Evolutionary conservation across 1,140 invertebrate species (phyloP).

Genomic region (Aphelenchoides avenae): DNA sequence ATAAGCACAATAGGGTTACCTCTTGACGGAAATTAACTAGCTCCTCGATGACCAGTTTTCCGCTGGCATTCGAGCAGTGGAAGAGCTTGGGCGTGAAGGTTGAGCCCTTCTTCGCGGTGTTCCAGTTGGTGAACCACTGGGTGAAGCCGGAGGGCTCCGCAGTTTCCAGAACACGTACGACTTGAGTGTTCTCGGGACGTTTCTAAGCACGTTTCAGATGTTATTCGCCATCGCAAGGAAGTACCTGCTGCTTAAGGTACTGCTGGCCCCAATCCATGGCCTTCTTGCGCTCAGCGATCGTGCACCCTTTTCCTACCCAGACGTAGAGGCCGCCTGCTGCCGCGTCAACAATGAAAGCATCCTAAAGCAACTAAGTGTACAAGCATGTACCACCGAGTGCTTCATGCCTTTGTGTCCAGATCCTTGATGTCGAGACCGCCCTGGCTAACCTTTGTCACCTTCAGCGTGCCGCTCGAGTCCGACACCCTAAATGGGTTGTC

Average conservation of each 20-base stretch:
- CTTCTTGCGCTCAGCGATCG: conserved; percentile 72
- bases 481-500: too few species aligned
- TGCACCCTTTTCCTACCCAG: conserved; percentile 77
- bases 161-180: conserved; percentile 53
- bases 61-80: conserved; percentile 65
- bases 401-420: conserved; percentile 47
- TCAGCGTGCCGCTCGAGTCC: conserved; percentile 46
- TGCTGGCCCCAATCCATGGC: conserved; percentile 71
- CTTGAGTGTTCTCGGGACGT: conserved; percentile 43
- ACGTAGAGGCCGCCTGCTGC: conserved; percentile 75
- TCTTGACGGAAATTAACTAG: conserved; percentile 65
- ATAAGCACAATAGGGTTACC: conserved; percentile 12
- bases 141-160: conserved; percentile 50
- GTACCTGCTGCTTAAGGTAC: conserved; percentile 36
- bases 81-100: conserved; percentile 65
- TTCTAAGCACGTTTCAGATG: too few species aligned
- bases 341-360: conserved; percentile 79
- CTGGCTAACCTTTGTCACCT: conserved; percentile 41
- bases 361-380: conserved; percentile 56
- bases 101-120: conserved; percentile 38
- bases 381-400: conserved; percentile 1
- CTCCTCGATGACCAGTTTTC: conserved; percentile 66
- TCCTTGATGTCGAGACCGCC: conserved; percentile 37
- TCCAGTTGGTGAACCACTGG: conserved; percentile 55
- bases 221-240: too few species aligned